Evolutionary conservation across 2,797 vertebrate genomes (phyloP).

Genomic region (Erethizon dorsatum): DNA sequence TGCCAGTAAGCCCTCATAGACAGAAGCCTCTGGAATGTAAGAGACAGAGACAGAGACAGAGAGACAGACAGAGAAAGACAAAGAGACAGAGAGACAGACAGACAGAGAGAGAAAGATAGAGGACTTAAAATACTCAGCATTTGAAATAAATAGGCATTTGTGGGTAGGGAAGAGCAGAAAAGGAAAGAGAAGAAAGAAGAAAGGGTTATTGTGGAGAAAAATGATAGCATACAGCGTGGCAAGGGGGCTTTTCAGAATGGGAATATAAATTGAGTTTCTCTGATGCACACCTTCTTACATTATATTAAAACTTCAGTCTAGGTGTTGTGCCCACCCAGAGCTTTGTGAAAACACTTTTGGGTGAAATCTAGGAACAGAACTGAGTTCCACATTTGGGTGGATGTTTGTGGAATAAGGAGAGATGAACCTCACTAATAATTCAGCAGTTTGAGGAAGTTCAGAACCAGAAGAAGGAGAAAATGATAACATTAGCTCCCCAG

Average conservation of each 20-base stretch:
- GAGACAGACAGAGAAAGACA: neutral
- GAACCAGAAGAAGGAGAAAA: neutral
- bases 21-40: neutral
- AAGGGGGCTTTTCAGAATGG: neutral
- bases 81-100: neutral
- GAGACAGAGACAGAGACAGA: neutral
- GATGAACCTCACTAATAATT: neutral
- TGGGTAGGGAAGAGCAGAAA: neutral
- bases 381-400: neutral
- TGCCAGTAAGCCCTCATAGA: neutral
- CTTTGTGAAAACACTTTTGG: neutral
- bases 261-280: slow-evolving; percentile 34
- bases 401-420: slow-evolving; percentile 1
- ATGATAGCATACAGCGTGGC: neutral
- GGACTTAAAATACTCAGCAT: neutral
- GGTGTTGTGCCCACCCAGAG: neutral
- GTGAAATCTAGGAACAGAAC: neutral
- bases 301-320: neutral
- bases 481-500: neutral
- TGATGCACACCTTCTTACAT: neutral
- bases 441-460: neutral
- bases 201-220: neutral
- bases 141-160: slow-evolving; percentile 1
- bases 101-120: neutral
- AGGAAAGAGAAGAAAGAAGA: neutral